phyloP scores from a whole-genome alignment of 2,797 vertebrate species.

The Sciurus vulgaris region DNA sequence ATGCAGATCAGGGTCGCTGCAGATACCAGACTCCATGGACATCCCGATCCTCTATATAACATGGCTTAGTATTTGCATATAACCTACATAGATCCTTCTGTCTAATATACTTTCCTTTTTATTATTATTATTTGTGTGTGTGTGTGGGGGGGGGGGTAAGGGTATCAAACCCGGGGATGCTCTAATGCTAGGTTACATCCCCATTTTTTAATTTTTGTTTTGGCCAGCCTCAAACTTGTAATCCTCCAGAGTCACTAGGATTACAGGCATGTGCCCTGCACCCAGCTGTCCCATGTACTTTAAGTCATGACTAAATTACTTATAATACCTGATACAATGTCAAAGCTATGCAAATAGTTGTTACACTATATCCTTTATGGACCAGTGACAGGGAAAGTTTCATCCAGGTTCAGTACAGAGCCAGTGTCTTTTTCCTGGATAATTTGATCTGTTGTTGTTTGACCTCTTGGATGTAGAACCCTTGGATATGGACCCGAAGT shows the following conservation, averaged over 20 bases:
- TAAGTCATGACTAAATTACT: too few relatives aligned
- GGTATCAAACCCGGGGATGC: too few relatives aligned
- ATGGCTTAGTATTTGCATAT: background rate
- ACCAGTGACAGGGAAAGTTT: background rate
- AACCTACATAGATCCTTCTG: accelerated
- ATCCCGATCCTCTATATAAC: background rate
- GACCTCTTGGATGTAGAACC: background rate
- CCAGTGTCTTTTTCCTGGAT: background rate
- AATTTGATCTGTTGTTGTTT: background rate
- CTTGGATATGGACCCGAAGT: background rate
- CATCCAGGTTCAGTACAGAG: background rate
- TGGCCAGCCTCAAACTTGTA: too few relatives aligned
- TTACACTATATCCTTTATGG: background rate
- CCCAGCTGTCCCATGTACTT: background rate
- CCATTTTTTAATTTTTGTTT: too few relatives aligned
- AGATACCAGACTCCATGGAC: background rate
- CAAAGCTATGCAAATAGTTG: background rate
- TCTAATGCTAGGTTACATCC: too few relatives aligned
- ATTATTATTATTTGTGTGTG: too few relatives aligned
- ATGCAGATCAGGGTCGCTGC: background rate
- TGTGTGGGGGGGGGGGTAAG: too few relatives aligned
- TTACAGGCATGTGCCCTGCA: too few relatives aligned
- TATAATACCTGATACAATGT: too few relatives aligned
- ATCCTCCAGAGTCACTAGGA: too few relatives aligned
- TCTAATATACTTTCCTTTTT: too few relatives aligned